Evolutionary conservation across 2,113 vertebrate genomes (phyloP).

Genomic region (Sylvilagus bachmani): DNA sequence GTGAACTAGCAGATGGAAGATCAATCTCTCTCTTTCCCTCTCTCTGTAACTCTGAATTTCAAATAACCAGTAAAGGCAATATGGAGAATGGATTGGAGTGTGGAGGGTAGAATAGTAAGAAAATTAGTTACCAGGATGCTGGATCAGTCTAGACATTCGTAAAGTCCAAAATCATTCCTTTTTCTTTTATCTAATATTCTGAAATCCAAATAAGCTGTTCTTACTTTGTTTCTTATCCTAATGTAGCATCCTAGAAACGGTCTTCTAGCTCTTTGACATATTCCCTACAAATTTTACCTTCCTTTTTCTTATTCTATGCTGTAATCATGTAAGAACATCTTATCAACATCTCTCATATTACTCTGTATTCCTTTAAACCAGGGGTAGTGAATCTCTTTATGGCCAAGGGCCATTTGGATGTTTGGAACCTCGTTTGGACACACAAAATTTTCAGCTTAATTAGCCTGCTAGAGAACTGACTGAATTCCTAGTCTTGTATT

Average conservation of each 20-base stretch:
- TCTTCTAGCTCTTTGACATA: not conserved
- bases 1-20: too few species aligned
- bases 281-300: conserved; percentile 11
- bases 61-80: not conserved
- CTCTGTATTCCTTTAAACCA: not conserved
- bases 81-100: not conserved
- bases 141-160: not conserved
- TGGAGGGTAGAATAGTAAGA: not conserved
- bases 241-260: not conserved
- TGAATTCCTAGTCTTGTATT: too few species aligned
- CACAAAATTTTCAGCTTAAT: too few species aligned
- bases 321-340: conserved; percentile 18
- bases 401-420: too few species aligned
- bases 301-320: not conserved
- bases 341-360: not conserved
- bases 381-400: too few species aligned
- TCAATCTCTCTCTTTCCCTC: too few species aligned
- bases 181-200: not conserved
- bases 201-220: not conserved
- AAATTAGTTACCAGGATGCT: not conserved
- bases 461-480: too few species aligned
- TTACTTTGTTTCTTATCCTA: not conserved
- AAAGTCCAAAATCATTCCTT: not conserved
- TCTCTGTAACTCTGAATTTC: too few species aligned
- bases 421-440: too few species aligned